These are phyloP conservation scores for Esox lucius DNA, from an alignment of 2,797 vertebrate species.

Conservation along the genomic window DNA sequence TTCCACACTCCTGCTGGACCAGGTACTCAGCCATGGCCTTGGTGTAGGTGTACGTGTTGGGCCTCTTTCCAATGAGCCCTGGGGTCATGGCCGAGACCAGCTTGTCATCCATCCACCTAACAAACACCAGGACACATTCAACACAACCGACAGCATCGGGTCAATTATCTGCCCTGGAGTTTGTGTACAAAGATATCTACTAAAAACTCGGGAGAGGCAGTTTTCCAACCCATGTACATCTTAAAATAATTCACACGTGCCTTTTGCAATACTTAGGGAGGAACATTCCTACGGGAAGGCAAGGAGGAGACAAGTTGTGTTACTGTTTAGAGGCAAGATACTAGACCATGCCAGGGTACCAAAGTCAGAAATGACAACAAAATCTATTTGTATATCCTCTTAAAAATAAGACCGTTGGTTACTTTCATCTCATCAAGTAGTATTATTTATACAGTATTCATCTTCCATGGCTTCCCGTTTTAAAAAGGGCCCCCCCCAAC, in stretches of 20 bases:
- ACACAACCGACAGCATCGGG: neutral
- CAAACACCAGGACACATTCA: neutral
- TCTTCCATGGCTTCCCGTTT: too few species aligned
- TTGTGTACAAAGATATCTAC: neutral
- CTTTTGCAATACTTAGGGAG: neutral
- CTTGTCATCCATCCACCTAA: slow-evolving; percentile 97
- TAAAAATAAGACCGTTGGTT: too few species aligned
- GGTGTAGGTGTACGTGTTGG: slow-evolving; percentile 95
- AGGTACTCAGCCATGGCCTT: slow-evolving; percentile 96
- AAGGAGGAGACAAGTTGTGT: too few species aligned
- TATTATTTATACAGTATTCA: too few species aligned
- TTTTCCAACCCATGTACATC: neutral
- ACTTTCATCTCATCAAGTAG: too few species aligned
- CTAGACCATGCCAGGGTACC: too few species aligned
- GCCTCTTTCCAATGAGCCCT: slow-evolving; percentile 88
- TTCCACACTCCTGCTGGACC: slow-evolving; percentile 90
- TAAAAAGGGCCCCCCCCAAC: too few species aligned
- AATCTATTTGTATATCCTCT: too few species aligned
- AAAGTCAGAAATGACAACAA: too few species aligned
- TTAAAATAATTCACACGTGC: neutral
- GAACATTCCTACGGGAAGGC: neutral
- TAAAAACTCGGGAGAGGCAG: neutral
- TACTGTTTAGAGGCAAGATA: too few species aligned
- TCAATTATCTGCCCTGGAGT: neutral
- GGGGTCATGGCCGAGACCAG: slow-evolving; percentile 91